A percentile compares a stretch with the other conserved stretches of the same genome.
Conservation (phyloP, 2,797 vertebrate species). For the Tauraco hartlaubi region DNA sequence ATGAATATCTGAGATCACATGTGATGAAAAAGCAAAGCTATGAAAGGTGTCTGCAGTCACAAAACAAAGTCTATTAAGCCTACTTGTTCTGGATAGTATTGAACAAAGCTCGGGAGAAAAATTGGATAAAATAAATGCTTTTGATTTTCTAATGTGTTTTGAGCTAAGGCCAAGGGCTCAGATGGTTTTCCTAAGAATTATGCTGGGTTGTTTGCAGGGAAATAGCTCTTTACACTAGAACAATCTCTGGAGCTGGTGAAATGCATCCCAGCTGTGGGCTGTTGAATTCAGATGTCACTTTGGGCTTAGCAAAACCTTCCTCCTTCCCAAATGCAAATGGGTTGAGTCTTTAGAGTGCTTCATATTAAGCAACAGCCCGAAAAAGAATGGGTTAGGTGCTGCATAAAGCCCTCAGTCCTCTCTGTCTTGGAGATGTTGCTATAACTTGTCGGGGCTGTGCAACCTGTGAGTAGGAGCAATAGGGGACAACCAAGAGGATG, state of each 20-base stretch:
- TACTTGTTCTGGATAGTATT: constrained; percentile 45
- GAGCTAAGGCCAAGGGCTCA: constrained; percentile 72
- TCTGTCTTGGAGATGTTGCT: neutral
- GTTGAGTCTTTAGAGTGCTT: neutral
- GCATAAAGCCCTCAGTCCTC: accelerated
- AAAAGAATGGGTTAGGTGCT: neutral
- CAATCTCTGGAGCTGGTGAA: constrained; percentile 61
- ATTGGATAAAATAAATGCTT: constrained; percentile 77
- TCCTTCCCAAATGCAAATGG: neutral
- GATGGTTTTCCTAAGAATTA: constrained; percentile 71
- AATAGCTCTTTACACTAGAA: constrained; percentile 62
- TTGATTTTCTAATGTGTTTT: constrained; percentile 76
- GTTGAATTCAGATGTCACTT: constrained; percentile 56
- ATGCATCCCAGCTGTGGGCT: constrained; percentile 63
- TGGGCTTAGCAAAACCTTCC: neutral
- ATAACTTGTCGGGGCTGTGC: neutral
- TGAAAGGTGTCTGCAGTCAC: constrained; percentile 59
- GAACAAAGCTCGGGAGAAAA: constrained; percentile 67
- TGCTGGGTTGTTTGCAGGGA: constrained; percentile 61
- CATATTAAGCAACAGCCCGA: neutral
- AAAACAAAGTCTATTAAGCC: constrained; percentile 59
- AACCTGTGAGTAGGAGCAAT: neutral
- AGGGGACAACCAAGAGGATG: neutral
- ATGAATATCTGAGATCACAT: neutral
- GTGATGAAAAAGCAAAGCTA: constrained; percentile 55